Base-by-base conservation (phyloP, 2,888 invertebrate genomes). In the Pyralis farinalis region DNA sequence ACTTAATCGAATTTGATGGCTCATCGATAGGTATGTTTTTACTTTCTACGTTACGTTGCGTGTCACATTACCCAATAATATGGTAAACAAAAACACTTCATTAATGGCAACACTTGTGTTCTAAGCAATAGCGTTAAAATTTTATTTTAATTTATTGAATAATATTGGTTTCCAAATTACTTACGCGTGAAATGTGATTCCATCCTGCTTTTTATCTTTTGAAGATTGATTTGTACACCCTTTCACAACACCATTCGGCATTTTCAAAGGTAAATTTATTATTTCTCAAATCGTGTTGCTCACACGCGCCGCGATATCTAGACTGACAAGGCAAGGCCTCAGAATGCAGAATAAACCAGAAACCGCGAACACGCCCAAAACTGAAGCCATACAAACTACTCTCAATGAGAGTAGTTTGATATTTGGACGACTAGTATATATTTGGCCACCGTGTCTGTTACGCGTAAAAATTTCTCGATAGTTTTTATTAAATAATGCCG, bases 141-240 rank as follows among this genome's bases (percentile, higher is more conserved):
- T 40, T 34, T 11, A 34, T 29, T 34, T 40, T n/a, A 7, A 20
- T 12, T 16, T 16, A 16, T 3, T 16, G 4, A 16, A 39, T 33
- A 39, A 39, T 27, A 34, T 16, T 32, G 3, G 12, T 29, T 40
- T 25, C n/a, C 21, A 29, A 11, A 8, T 40, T 34, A 40, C 40
- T 40, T 34, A 40, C 40, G 40, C 34, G 29, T 40, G 40, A 40
- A 40, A 40, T 40, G 40, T 40, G 40, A 40, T 34, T 32, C 40
- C 40, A 35, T 40, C 40, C 30, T 30, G 35, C 31, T 35, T 40
- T 40, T 35, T 34, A 35, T 40, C n/a, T 34, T n/a, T 40, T 29
- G 34, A 35, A 32, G 34, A 30, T 8, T 35, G 29, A 9, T 40
- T 40, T 12, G 34, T 35, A 35, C 40, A 40, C 31, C 40, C 40